A percentile compares a stretch with the other conserved stretches of the same genome.
These are phyloP conservation scores for Hymenopus coronatus DNA, from an alignment of 2,888 invertebrate species.

Conservation along the genomic window DNA sequence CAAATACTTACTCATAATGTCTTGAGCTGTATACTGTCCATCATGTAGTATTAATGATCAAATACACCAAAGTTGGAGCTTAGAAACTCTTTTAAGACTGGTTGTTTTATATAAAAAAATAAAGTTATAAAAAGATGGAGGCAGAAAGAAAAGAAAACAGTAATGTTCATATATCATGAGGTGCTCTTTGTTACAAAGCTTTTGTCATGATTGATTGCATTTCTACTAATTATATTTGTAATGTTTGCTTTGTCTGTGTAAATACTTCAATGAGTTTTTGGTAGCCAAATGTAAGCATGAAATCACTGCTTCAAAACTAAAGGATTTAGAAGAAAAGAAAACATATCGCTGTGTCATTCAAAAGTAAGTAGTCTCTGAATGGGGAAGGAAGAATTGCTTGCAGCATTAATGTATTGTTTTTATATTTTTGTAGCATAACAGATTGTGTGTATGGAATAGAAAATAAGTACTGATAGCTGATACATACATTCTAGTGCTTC, in stretches of 20 bases:
- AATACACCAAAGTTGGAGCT: neutral
- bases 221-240: neutral
- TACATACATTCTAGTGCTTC: neutral
- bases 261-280: neutral
- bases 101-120: neutral
- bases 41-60: neutral
- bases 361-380: neutral
- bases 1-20: neutral
- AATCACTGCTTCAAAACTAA: neutral
- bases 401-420: neutral
- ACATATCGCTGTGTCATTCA: neutral
- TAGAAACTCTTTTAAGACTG: neutral
- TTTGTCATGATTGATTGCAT: neutral
- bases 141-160: neutral
- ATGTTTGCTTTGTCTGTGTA: neutral
- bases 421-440: neutral
- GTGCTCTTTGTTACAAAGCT: neutral
- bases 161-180: neutral
- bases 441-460: neutral
- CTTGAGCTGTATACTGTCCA: neutral
- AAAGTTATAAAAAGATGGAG: neutral
- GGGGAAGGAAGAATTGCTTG: too few relatives aligned
- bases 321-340: neutral
- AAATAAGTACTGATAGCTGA: neutral
- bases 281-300: neutral